Base-by-base conservation (phyloP, 2,797 vertebrate genomes). In the Tympanoctomys barrerae region DNA sequence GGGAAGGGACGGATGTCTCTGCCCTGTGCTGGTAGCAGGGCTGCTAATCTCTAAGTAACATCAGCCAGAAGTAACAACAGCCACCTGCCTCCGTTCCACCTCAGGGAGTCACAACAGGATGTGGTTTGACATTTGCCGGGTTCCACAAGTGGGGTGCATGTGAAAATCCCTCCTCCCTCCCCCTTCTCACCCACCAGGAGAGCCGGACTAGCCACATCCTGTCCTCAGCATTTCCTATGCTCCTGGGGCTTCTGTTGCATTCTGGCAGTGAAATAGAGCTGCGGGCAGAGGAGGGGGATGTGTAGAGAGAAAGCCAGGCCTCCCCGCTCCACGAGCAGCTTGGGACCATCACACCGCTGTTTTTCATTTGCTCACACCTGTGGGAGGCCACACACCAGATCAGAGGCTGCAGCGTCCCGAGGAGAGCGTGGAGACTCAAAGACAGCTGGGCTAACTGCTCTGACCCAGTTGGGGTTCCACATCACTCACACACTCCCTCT, bases 31-130 rank as follows among this genome's bases (percentile, higher is more conserved):
- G 26, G 36, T 49, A 82, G 68, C 83, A 19, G 3, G 49, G 71
- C 64, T 78, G 61, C 21, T 96, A 97, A 97, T 97, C 97, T 96
- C 92, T 87, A 62, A 87, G 88, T 75, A 75, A 59, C 83, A 97
- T 97, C 97, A 96, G 90, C 64, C 62, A 52, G 46, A 54, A 89
- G 91, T n/a, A 87, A 33, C 62, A 94, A 88, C 88, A 84, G 96
- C 90, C 95, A 97, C 96, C 96, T 97, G 97, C 71, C 81, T 46
- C 13, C 7, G 54, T 28, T 42, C 78, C 85, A 68, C 59, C 92
- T 89, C 19, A 0, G 46, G 89, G 57, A 75, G 86, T 94, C 94
- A 98, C 97, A 98, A 98, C 98, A 99, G 98, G 98, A 99, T 98
- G 98, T 0, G 98, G 98, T 92, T 96, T 98, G 98, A 97, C 98